These are phyloP conservation scores for Stenodema calcarata DNA, from an alignment of 2,888 invertebrate genomes.

Conservation along the genomic window DNA sequence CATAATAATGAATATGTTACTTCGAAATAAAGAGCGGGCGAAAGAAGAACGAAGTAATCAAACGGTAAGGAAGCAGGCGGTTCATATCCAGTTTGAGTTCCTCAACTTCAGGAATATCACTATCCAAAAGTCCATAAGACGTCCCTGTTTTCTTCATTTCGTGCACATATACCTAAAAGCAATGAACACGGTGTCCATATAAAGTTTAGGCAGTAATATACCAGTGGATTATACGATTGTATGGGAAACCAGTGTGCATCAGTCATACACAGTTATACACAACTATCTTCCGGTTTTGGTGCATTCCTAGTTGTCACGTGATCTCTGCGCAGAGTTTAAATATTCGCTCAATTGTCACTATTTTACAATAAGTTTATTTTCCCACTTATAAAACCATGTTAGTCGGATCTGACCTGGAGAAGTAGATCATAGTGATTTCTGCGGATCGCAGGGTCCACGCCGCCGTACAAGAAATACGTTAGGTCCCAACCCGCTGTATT, in stretches of 20 bases:
- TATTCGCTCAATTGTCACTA: no score
- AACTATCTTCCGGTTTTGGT: no score
- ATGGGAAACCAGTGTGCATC: no score
- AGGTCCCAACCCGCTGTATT: conserved; percentile 42
- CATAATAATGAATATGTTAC: background rate
- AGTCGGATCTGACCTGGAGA: background rate
- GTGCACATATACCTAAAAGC: conserved; percentile 7
- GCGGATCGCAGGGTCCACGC: conserved; percentile 10
- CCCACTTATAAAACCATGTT: no score
- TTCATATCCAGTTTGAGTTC: conserved; percentile 14
- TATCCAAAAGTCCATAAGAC: background rate
- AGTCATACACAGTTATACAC: no score
- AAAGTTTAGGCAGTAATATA: background rate
- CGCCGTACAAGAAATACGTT: conserved; percentile 16
- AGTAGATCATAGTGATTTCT: conserved; percentile 15
- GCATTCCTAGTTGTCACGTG: no score
- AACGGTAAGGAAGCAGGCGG: background rate
- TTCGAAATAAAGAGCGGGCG: conserved; percentile 8
- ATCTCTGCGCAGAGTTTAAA: no score
- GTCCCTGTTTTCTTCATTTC: conserved; percentile 22
- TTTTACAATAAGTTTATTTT: no score
- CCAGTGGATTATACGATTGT: no score
- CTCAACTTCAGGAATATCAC: background rate
- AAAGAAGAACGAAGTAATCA: conserved; percentile 12
- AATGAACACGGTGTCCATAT: background rate